These are phyloP conservation scores for Scolopax mira DNA, from an alignment of 2,113 vertebrate species.

Conservation along the genomic window DNA sequence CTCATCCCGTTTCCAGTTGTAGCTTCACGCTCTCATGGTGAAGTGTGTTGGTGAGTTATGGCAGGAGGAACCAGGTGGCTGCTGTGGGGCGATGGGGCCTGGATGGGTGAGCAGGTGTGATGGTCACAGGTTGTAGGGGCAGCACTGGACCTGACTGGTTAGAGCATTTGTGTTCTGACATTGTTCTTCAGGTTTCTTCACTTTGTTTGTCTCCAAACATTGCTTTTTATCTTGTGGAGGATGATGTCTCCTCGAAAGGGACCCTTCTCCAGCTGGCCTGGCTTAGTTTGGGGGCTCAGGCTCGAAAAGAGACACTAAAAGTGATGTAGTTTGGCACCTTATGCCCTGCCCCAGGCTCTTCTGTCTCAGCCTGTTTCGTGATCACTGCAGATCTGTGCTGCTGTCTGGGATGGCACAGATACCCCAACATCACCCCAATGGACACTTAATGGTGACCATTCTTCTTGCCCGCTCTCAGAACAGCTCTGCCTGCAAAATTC, in stretches of 20 bases:
- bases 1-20: not conserved
- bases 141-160: not conserved
- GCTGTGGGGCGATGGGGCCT: not conserved
- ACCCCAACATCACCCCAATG: rapidly evolving
- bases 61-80: not conserved
- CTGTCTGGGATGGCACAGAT: not conserved
- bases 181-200: not conserved
- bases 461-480: not conserved
- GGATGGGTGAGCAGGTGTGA: rapidly evolving
- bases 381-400: not conserved
- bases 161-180: not conserved
- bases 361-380: not conserved
- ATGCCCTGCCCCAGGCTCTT: not conserved
- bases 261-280: not conserved
- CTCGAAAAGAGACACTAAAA: not conserved
- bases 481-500: not conserved
- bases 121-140: not conserved
- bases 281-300: not conserved
- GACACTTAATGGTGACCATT: not conserved
- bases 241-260: not conserved
- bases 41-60: too few relatives aligned
- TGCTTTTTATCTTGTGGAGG: not conserved
- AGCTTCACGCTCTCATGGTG: not conserved
- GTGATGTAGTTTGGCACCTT: not conserved
- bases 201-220: not conserved